Evolutionary conservation across 2,113 vertebrate species (phyloP).

Genomic region (Passer montanus): DNA sequence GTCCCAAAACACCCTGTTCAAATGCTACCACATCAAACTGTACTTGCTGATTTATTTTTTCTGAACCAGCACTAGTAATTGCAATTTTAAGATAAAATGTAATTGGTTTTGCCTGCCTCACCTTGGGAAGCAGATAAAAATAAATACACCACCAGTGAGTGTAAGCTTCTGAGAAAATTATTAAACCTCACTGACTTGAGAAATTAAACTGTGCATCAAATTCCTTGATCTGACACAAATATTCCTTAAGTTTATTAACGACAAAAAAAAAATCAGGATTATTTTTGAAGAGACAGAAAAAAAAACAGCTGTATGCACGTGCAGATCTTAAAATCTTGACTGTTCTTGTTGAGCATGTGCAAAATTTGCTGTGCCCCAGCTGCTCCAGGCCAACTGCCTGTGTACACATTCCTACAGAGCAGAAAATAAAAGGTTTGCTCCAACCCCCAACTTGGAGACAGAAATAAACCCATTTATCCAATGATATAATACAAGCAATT

Average conservation of each 20-base stretch:
- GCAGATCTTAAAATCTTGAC: neutral
- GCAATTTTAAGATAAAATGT: neutral
- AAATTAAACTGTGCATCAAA: neutral
- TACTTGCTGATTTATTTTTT: neutral
- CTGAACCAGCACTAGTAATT: neutral
- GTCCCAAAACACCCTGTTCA: neutral
- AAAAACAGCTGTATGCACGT: neutral
- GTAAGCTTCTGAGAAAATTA: neutral
- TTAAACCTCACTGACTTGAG: neutral
- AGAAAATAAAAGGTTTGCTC: conserved; percentile 31
- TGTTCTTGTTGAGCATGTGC: neutral
- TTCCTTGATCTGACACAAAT: neutral
- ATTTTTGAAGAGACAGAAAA: neutral
- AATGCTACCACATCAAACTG: neutral
- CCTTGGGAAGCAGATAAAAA: neutral
- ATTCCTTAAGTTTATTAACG: neutral
- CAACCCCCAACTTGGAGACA: neutral
- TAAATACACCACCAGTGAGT: neutral
- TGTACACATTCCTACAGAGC: neutral
- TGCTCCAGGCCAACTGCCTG: neutral
- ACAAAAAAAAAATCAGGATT: neutral
- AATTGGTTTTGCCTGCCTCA: conserved; percentile 1
- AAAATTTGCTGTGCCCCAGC: neutral
- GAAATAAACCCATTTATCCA: conserved; percentile 12
- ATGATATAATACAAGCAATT: neutral